phyloP scores from a whole-genome alignment of 2,797 vertebrate genomes.

The Morus bassanus region DNA sequence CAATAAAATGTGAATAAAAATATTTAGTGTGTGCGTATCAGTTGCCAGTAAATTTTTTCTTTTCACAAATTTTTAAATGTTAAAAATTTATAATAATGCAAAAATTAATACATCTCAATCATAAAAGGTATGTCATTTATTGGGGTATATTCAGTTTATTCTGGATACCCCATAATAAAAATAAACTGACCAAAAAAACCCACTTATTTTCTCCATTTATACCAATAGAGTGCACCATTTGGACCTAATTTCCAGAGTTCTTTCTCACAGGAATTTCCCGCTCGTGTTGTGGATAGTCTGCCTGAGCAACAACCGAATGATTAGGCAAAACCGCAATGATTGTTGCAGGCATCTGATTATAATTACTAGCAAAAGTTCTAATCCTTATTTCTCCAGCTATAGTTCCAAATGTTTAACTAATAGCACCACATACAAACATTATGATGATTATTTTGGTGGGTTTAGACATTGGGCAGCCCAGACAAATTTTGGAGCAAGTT shows the following conservation, averaged over 20 bases:
- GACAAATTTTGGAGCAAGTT: slow-evolving; percentile 16
- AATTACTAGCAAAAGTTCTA: slow-evolving; percentile 19
- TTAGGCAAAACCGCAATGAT: neutral
- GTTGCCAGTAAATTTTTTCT: neutral
- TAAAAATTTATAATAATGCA: neutral
- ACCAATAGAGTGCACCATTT: neutral
- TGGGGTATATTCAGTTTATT: neutral
- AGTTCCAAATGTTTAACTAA: neutral
- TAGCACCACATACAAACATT: neutral
- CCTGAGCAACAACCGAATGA: neutral
- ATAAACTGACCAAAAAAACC: neutral
- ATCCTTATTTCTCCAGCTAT: neutral
- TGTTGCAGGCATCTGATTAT: slow-evolving; percentile 4
- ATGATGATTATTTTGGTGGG: neutral
- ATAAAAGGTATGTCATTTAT: neutral
- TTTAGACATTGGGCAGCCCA: slow-evolving; percentile 2
- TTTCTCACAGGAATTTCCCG: neutral
- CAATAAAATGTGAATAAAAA: neutral
- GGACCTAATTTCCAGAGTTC: neutral
- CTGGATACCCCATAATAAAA: neutral
- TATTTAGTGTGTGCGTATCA: neutral
- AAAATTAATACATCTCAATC: neutral
- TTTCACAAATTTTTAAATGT: neutral
- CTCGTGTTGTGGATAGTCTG: neutral
- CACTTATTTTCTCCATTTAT: neutral